Base-by-base conservation (phyloP, 2,113 vertebrate genomes). In the Tyrannus savana region DNA sequence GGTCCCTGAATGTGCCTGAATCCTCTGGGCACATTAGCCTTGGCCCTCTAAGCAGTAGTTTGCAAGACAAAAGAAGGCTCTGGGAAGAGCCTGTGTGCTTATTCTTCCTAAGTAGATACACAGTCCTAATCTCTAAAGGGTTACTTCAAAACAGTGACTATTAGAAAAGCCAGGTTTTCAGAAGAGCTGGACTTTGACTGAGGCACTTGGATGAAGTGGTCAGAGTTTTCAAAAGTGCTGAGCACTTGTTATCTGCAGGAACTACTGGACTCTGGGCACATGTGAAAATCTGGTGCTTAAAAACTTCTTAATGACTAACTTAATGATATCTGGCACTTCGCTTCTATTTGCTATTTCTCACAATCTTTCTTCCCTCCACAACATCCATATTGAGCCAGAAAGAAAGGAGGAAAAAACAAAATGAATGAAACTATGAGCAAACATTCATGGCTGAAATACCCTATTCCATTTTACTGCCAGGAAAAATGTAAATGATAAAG, bases 401-500 rank as follows among this genome's bases (percentile, higher is more conserved):
- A 72, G 59, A 59, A 72, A 37, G 39, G 27, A n/a, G 14, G 8
- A 30, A 66, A 83, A 73, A 41, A 19, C 0, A 13, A 75, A 64
- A 69, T 53, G 17, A 90, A 84, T 72, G 52, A 92, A 95, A 84
- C 60, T 81, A 76, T 2, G 2, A 90, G 16, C 46, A 68, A 87
- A 87, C 53, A 50, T 75, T 90, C 23, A 50, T 33, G 88, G 39
- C 33, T 93, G 71, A 83, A 94, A 63, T 66, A 71, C 49, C 41
- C 52, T 41, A 14, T 50, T 93, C 56, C 35, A 58, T 89, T 86
- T 78, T 53, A 41, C n/a, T 96, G 92, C 80, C 76, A 92, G 77
- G 76, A 93, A 95, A 96, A 94, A 89, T 33, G 73, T 60, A 95
- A 95, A 83, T 72, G 60, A 92, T 97, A 84, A 94, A 94, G 76